Evolutionary conservation across 2,888 invertebrate genomes (phyloP), one percentile per base, ranked within the genome.

Genomic region (Cerastis rubricosa): DNA sequence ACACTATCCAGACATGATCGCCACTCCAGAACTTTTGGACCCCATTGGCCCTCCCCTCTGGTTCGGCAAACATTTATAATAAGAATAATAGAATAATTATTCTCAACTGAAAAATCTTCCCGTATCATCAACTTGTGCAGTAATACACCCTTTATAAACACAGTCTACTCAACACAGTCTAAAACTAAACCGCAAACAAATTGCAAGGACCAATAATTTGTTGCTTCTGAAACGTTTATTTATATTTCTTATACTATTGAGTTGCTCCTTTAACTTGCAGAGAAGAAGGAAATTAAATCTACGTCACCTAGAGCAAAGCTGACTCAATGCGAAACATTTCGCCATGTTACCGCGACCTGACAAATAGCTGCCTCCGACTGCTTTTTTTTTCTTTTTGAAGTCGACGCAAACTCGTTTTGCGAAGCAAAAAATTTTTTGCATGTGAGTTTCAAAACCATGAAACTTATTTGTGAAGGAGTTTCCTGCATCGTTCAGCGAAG

Each of bases 221-320:
- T 70, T 74, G 35, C 47, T 49, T 72, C 25, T 17, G 19, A 76
- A 79, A 67, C 17, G 65, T 76, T 71, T 75, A 75, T 64, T 72
- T 74, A 71, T 71, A 40, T 47, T 65, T 68, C 25, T 40, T 72
- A n/a, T 17, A 71, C 49, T 51, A 74, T 80, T 70, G 73, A 83
- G 75, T 74, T 76, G 29, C 76, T 71, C 69, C 81, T 78, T 71
- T 77, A 78, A 85, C 68, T 84, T 67, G 78, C 61, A 74, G 65
- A 81, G 77, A 78, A 71, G 77, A 78, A 71, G 79, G 67, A 81
- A 87, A 87, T 86, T 85, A 76, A 85, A 87, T 87, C 80, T 80
- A 67, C 69, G 77, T 71, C 80, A 76, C 76, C 76, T 79, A 51
- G 51, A 69, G 40, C 71, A 57, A 71, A 68, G n/a, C 65, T 43